Conservation (phyloP, 2,888 invertebrate genomes). For the Amaurobius ferox region DNA sequence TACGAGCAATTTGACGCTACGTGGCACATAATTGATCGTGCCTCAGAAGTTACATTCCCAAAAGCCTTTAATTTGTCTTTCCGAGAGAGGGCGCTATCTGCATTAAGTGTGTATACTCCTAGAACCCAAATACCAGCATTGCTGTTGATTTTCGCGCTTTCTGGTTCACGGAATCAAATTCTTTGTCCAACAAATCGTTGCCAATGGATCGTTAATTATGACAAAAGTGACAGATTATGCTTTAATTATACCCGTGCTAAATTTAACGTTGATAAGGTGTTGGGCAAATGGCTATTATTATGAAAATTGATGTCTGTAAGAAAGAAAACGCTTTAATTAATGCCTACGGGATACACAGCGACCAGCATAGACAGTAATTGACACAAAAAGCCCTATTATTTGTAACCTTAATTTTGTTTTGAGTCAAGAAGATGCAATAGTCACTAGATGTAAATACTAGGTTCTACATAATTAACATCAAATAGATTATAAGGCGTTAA, state of each 20-base stretch:
- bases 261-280: slow-evolving; percentile 16
- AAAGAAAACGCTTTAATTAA: neutral
- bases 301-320: neutral
- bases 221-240: slow-evolving; percentile 3
- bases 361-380: neutral
- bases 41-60: neutral
- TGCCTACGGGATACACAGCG: neutral
- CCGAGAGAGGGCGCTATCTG: neutral
- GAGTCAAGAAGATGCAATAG: too few species aligned
- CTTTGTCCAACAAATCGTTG: neutral
- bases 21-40: neutral
- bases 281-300: slow-evolving; percentile 1
- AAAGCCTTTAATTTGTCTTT: neutral
- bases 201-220: neutral
- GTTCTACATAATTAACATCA: too few species aligned
- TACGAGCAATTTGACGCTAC: neutral
- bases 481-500: too few species aligned
- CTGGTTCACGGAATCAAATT: neutral
- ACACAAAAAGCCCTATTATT: too few species aligned
- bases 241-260: neutral
- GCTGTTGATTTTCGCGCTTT: neutral
- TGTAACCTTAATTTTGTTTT: too few species aligned
- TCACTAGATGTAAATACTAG: too few species aligned
- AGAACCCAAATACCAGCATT: neutral
- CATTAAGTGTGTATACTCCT: too few species aligned